Base-by-base conservation (phyloP, 2,113 vertebrate species). In the Charadrius vociferus region DNA sequence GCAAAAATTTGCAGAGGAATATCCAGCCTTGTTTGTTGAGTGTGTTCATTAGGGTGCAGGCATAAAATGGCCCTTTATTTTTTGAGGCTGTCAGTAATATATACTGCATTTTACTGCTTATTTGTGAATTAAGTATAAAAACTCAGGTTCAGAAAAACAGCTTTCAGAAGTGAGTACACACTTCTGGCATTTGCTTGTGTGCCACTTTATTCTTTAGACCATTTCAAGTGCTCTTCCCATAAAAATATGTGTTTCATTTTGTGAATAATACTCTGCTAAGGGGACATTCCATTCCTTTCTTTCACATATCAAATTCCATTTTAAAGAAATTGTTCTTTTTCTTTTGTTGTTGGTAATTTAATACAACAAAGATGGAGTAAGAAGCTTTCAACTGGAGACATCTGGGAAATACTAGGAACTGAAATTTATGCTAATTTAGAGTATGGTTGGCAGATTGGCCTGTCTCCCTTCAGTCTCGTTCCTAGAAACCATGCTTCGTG, bases 201-300 rank as follows among this genome's bases (percentile, higher is more conserved):
- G 93, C 36, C 56, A 65, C 75, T 92, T 90, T 23, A 26, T 84
- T 92, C 56, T 86, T 93, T 55, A 81, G 72, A 68, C 30, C 29
- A 73, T 53, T 95, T 94, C 43, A 73, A 86, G 39, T 24, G 75
- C 81, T 92, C 61, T 92, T 93, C 67, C 74, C 83, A 88, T 93
- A 96, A 91, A 86, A 71, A 96, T 96, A 49, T 84, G 84, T 80
- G 77, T 73, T 97, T 94, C 88, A 61, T 80, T 88, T 94, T 82
- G 80, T 65, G 90, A 95, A 91, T 71, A 96, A 95, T 80, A 74
- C 58, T 80, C 79, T 82, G 86, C 94, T 96, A 89, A 95, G 53
- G 72, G 95, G 91, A 95, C 96, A 95, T 97, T 96, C 97, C 86
- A 94, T 96, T 97, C 96, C 79, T 56, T 74, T 47, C 71, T 77